Evolutionary conservation across 2,113 vertebrate species (phyloP).

Genomic region (Centrocercus urophasianus): DNA sequence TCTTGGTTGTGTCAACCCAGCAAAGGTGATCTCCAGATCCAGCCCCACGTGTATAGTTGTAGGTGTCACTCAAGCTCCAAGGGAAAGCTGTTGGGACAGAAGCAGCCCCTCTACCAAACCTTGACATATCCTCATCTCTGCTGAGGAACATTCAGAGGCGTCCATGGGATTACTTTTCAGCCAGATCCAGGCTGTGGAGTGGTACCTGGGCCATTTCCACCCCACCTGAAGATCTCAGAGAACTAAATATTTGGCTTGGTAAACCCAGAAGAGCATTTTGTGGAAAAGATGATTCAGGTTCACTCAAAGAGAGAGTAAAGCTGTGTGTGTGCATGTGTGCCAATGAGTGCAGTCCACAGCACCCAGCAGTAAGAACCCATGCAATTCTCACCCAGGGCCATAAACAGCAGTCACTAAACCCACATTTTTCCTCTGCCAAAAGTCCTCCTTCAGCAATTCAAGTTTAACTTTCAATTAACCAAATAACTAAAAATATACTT

Average conservation of each 20-base stretch:
- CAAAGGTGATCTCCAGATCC: not conserved
- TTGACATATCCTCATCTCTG: not conserved
- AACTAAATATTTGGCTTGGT: not conserved
- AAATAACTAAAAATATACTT: not conserved
- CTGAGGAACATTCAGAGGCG: not conserved
- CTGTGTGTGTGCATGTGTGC: not conserved
- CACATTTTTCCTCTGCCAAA: not conserved
- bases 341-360: not conserved
- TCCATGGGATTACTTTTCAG: not conserved
- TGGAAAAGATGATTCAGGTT: not conserved
- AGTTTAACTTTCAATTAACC: not conserved
- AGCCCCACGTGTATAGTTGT: fast-evolving
- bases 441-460: not conserved
- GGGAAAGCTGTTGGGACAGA: not conserved
- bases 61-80: fast-evolving
- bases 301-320: not conserved
- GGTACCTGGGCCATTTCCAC: not conserved
- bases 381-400: not conserved
- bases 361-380: not conserved
- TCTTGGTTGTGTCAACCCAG: not conserved
- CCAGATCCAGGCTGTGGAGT: not conserved
- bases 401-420: not conserved
- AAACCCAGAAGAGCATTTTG: not conserved
- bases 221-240: not conserved
- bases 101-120: not conserved